phyloP scores from a whole-genome alignment of 2,888 invertebrate genomes.

The Cephus runcator region DNA sequence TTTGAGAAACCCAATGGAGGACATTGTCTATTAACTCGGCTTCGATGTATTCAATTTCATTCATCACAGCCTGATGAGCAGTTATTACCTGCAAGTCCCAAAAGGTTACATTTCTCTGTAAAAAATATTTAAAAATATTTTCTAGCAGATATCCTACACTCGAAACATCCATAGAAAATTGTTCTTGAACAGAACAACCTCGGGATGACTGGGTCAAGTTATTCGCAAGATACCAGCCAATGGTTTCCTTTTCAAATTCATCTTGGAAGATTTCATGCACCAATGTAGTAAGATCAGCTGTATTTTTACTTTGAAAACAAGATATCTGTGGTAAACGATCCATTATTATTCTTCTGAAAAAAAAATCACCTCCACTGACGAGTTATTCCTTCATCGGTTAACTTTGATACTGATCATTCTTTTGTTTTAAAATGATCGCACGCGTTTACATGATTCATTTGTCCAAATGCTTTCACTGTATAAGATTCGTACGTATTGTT shows the following conservation, averaged over 20 bases:
- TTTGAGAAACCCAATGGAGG: slow-evolving; percentile 28
- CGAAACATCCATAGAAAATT: not conserved
- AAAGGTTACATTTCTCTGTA: not conserved
- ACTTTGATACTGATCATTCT: not conserved
- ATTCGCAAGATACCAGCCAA: slow-evolving; percentile 30
- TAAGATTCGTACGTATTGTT: slow-evolving; percentile 40
- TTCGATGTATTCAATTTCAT: slow-evolving; percentile 42
- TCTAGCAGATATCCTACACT: not conserved
- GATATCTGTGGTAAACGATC: slow-evolving; percentile 51
- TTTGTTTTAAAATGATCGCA: not conserved
- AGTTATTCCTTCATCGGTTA: not conserved
- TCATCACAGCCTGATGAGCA: slow-evolving; percentile 25
- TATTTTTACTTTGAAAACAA: slow-evolving; percentile 31
- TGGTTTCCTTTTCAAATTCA: slow-evolving; percentile 35
- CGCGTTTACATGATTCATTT: not conserved
- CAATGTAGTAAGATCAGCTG: slow-evolving; percentile 47
- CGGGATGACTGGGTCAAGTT: not conserved
- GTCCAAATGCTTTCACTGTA: not conserved
- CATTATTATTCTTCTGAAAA: slow-evolving; percentile 36
- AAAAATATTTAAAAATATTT: not conserved
- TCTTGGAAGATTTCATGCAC: slow-evolving; percentile 56
- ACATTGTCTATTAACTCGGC: slow-evolving; percentile 46
- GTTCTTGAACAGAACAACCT: not conserved
- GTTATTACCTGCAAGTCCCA: slow-evolving; percentile 28
- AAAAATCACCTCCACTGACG: not conserved